Base-by-base conservation (phyloP, 2,797 vertebrate species). In the Crocidura indochinensis region DNA sequence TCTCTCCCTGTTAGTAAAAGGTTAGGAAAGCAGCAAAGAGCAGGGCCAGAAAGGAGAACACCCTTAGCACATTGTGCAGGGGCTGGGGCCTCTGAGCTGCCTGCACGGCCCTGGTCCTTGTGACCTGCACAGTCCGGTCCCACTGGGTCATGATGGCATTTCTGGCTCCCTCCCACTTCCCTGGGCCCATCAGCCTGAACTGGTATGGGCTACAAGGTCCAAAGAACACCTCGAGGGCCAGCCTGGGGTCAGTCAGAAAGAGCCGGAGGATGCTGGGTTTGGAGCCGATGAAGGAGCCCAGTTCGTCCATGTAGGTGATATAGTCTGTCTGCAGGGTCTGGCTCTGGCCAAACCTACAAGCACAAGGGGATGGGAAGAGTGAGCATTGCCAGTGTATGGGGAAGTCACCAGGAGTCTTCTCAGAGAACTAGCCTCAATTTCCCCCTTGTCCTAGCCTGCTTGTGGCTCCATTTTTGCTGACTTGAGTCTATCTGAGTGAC, bases 121-220 rank as follows among this genome's bases (percentile, higher is more conserved):
- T 96, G 56, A 98, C 97, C 49, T 91, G 92, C 68, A 93, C 1
- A 0, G 98, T 95, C 38, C 98, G 96, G 65, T 98, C 98, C 98
- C 98, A 98, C 77, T 98, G 98, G 15, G 98, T 98, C 88, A 99
- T 92, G 95, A 99, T 98, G 87, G 98, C 98, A 65, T 98, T 96
- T 64, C 98, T 98, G 60, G 98, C 98, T 12, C 98, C 98, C 0
- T 96, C 95, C 99, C 98, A 99, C 87, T 96, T 98, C 7, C 98
- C 98, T 0, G 98, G 98, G 4, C 98, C 99, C 5, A 83, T 93
- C 53, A 99, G 96, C 12, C 98, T 97, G 93, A 98, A 99, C 96
- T 99, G 99, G 79, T 98, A 99, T 0, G 99, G 98, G 0, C 97
- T 98, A 80, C 96, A 94, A 26, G 99, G 98, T 0, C 98, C 98